Conservation (phyloP, 2,888 invertebrate species). For the Scaptomyza tumidula region DNA sequence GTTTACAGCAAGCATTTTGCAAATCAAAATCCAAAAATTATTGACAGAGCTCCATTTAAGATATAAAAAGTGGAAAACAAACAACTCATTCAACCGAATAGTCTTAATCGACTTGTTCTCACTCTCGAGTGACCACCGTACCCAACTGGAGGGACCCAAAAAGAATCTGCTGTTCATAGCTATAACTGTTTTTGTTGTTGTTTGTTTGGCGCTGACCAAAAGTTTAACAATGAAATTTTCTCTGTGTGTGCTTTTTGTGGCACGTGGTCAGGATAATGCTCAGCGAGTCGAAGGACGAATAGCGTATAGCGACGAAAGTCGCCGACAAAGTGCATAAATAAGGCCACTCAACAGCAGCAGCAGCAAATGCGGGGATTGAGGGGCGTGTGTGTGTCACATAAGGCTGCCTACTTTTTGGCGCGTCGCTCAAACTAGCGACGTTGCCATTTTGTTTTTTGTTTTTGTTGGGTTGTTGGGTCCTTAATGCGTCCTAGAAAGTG, state of each 20-base stretch:
- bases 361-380: neutral
- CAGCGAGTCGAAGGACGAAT: constrained; percentile 26
- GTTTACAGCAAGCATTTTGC: constrained; percentile 61
- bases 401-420: constrained; percentile 62
- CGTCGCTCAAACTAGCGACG: constrained; percentile 34
- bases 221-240: constrained; percentile 61
- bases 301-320: constrained; percentile 16
- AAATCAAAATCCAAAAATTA: constrained; percentile 53
- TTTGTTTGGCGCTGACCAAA: constrained; percentile 23
- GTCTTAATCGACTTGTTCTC: neutral
- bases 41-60: too few species aligned
- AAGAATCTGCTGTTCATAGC: constrained; percentile 12
- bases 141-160: neutral
- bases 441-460: neutral
- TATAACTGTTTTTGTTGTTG: neutral
- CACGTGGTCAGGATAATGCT: constrained; percentile 34
- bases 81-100: too few species aligned
- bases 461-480: constrained; percentile 27
- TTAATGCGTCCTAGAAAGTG: constrained; percentile 45
- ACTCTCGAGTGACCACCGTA: neutral
- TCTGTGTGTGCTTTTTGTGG: constrained; percentile 29
- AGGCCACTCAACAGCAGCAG: constrained; percentile 36
- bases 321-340: constrained; percentile 61
- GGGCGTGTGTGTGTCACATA: constrained; percentile 24
- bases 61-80: too few species aligned